These are phyloP conservation scores for Holothuria glaberrima DNA, from an alignment of 35 echinoderm and acorn worm species.

Conservation along the genomic window DNA sequence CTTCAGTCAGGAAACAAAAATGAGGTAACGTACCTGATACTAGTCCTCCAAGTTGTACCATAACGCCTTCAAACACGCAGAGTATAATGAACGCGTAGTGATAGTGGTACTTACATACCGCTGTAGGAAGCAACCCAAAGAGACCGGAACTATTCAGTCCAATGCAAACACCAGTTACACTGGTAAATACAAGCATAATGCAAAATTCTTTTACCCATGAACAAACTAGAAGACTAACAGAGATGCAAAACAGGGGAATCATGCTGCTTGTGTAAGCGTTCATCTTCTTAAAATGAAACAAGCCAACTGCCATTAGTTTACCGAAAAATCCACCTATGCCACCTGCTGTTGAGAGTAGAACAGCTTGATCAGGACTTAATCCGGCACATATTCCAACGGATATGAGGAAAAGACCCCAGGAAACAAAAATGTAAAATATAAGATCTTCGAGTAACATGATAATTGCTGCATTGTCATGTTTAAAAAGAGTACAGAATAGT, in stretches of 20 bases:
- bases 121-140: neutral
- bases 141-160: neutral
- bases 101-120: conserved; percentile 3
- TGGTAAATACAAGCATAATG: neutral
- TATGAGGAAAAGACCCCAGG: neutral
- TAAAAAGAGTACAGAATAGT: neutral
- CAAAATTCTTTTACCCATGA: neutral
- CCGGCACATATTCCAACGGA: neutral
- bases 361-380: neutral
- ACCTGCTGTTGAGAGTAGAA: neutral
- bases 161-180: neutral
- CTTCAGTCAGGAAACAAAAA: neutral
- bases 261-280: conserved; percentile 18
- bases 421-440: neutral
- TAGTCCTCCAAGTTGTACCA: conserved; percentile 28
- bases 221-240: neutral
- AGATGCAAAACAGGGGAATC: neutral
- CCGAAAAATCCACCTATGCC: conserved; percentile 35
- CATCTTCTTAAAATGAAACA: conserved; percentile 21
- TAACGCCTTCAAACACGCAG: neutral
- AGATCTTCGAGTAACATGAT: neutral
- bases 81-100: neutral
- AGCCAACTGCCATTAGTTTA: neutral
- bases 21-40: neutral
- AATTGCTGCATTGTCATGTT: neutral